A percentile compares a stretch with the other conserved stretches of the same genome.
These are phyloP conservation scores for Bombus confusus DNA, from an alignment of 1,140 invertebrate species.

Conservation along the genomic window DNA sequence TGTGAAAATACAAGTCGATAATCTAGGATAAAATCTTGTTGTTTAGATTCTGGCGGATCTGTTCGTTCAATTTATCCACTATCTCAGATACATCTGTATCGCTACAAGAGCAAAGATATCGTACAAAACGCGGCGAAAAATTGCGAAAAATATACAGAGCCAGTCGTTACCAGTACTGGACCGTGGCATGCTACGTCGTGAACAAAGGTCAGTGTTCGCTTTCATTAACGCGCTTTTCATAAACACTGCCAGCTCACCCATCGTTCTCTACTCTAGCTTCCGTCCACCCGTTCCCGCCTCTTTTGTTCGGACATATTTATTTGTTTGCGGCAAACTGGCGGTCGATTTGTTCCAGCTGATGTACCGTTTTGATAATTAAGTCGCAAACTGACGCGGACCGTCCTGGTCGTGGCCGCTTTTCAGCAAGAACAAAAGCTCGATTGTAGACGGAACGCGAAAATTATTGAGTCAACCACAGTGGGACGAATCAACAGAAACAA, in stretches of 20 bases:
- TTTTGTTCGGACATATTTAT: slow-evolving; percentile 2
- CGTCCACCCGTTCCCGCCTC: neutral
- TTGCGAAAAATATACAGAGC: too few species aligned
- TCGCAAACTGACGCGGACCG: too few species aligned
- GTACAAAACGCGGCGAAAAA: neutral
- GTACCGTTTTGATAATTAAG: neutral
- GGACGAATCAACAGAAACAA: neutral
- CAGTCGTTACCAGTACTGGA: neutral
- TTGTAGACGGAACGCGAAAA: slow-evolving; percentile 3
- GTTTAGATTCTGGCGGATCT: too few species aligned
- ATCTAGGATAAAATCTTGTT: too few species aligned
- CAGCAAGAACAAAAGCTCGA: neutral
- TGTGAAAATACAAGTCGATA: too few species aligned
- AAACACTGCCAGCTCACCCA: neutral
- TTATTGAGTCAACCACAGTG: neutral
- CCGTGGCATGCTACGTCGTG: neutral
- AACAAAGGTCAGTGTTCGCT: slow-evolving; percentile 18
- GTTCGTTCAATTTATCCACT: too few species aligned
- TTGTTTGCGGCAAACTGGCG: neutral
- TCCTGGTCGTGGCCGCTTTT: neutral
- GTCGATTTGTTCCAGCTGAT: neutral
- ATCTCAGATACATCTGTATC: too few species aligned
- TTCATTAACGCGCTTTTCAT: slow-evolving; percentile 19
- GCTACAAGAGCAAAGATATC: neutral
- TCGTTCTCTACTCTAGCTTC: neutral